Evolutionary conservation across 1,140 invertebrate genomes (phyloP), one percentile per base, ranked within the genome.

Genomic region (Leguminivora glycinivorella): DNA sequence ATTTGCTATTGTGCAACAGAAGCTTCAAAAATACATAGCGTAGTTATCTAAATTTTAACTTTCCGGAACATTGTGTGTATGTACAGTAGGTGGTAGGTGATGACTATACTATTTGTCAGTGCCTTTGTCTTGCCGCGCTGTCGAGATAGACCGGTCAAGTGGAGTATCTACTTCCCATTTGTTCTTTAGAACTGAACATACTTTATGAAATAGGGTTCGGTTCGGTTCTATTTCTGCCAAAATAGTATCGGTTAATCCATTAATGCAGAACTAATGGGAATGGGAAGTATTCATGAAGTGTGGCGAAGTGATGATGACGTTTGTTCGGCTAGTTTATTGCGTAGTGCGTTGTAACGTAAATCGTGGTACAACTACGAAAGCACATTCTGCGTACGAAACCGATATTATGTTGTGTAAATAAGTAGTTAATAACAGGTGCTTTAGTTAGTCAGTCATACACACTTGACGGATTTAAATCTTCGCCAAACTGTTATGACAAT

Each of bases 221-320:
- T 12, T 38, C 14, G 14, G 34, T 38, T 38, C 2, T 12, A 38
- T 12, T 38, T 38, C 34, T 9, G 34, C 10, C 34, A 38, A 38
- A 47, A 47, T n/a, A 17, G 14, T 17, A 17, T 47, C 6, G 14
- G n/a, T 17, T 5, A n/a, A n/a, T n/a, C n/a, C n/a, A n/a, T n/a
- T n/a, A n/a, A 17, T 47, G n/a, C 43, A 47, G 43, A 47, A 47
- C 43, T 47, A 17, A 47, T 47, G 43, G 43, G 43, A 47, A 47
- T 47, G 17, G 43, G n/a, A 17, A 47, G n/a, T 47, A 47, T 10
- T 47, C 7, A 5, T 47, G n/a, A 47, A 47, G 43, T 17, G 43
- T 47, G 6, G 14, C 14, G 43, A 47, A 47, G 12, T 19, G 6
- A 47, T n/a, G n/a, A n/a, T n/a, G n/a, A n/a, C n/a, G n/a, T n/a